Base-by-base conservation (phyloP, 2,797 vertebrate species). In the Percopsis omiscomaycus region DNA sequence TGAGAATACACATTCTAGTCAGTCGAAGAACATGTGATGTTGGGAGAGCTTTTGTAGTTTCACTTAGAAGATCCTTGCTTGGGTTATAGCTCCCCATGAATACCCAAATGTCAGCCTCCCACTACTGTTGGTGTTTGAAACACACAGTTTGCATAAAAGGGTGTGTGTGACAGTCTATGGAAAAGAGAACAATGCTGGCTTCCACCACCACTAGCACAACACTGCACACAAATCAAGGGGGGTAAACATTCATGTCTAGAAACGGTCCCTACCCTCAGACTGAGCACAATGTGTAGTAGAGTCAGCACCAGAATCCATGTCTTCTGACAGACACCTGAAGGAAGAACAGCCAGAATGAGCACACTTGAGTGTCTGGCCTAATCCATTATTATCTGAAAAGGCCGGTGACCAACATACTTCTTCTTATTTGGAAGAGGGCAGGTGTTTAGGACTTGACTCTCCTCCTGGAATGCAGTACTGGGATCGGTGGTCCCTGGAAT, bases 221-320 rank as follows among this genome's bases (percentile, higher is more conserved):
- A 1, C 22, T 22, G 22, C 22, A 22, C 22, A 22, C 22, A 22
- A 22, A 22, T 22, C 22, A 22, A 22, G 22, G 22, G 22, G 22
- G 22, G 22, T 22, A 22, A 22, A 22, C 22, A 37, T 5, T 37
- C 3, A 9, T 3, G 44, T 2, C 6, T 11, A n/a, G 14, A 15
- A 29, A 5, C 16, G 52, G 9, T 47, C 58, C 45, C 4, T 57
- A 97, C 96, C 96, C 81, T 94, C 95, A 42, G 81, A 58, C 59
- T 79, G 85, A 0, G 78, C 58, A 2, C 87, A 91, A 63, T 84
- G 90, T 28, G 89, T 79, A 0, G 89, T 80, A 3, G 88, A 84
- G 59, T 92, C 92, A 4, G 84, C 89, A 59, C 67, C 59, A 29
- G 80, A 82, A 61, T 82, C 87, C 87, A 89, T 86, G 1, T 88